These are phyloP conservation scores for Crematogaster levior DNA, from an alignment of 2,888 invertebrate species.

Conservation along the genomic window DNA sequence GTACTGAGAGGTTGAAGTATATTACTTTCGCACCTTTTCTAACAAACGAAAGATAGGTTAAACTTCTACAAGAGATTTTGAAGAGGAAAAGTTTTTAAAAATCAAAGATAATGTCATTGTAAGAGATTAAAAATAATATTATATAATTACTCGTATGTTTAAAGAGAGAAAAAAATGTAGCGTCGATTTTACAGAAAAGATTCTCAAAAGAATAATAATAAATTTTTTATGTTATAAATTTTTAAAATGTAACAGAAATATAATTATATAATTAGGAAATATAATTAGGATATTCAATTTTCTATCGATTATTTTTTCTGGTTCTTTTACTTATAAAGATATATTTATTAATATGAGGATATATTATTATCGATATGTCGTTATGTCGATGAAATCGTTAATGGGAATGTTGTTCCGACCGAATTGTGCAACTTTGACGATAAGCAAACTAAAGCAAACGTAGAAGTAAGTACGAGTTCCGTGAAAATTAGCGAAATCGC, in stretches of 20 bases:
- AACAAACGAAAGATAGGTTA: neutral
- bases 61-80: neutral
- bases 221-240: too few species aligned
- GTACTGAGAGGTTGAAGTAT: neutral
- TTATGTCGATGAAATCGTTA: neutral
- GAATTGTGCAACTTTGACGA: neutral
- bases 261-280: too few species aligned
- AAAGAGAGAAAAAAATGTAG: neutral
- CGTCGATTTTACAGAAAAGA: neutral
- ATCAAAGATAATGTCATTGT: neutral
- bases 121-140: neutral
- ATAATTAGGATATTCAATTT: neutral
- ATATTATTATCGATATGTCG: neutral
- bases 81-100: neutral
- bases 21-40: neutral
- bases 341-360: neutral
- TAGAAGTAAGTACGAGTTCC: neutral
- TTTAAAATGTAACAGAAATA: too few species aligned
- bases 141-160: neutral
- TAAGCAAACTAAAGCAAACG: constrained; percentile 16
- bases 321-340: neutral
- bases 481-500: constrained; percentile 29
- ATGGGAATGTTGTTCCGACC: neutral
- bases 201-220: neutral
- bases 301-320: neutral